These are phyloP conservation scores for Periplaneta americana DNA, from an alignment of 1,140 invertebrate species.

Conservation along the genomic window DNA sequence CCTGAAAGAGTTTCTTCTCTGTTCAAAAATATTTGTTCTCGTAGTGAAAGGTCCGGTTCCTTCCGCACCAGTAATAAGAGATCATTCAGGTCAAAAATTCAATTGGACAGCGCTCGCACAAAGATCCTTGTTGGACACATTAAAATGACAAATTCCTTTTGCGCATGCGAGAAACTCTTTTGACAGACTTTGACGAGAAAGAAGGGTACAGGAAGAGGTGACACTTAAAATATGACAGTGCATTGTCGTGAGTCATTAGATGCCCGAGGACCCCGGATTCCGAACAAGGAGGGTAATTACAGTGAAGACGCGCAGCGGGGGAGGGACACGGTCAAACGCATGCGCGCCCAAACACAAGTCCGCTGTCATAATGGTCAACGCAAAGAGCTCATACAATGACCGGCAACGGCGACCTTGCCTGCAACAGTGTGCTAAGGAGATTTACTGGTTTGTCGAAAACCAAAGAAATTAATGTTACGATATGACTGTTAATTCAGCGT, in stretches of 20 bases:
- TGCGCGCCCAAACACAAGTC: not conserved
- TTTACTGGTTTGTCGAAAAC: no score
- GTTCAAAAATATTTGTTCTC: no score
- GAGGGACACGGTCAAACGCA: not conserved
- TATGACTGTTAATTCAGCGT: no score
- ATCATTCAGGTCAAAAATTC: no score
- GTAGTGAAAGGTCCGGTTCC: no score
- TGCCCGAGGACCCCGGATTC: not conserved
- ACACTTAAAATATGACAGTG: slow-evolving; percentile 1
- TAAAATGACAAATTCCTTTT: not conserved
- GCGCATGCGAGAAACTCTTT: not conserved
- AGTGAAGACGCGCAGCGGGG: not conserved
- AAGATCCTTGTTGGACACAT: not conserved
- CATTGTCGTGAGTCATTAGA: not conserved
- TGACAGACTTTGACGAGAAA: not conserved
- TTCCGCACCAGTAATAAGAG: no score
- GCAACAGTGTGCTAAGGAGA: not conserved
- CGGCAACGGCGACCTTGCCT: not conserved
- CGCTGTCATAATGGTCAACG: not conserved
- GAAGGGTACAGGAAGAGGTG: not conserved
- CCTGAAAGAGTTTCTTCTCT: no score
- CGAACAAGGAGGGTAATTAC: slow-evolving; percentile 6
- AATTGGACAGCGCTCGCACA: not conserved
- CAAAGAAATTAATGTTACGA: no score
- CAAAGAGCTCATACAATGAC: no score